Conservation (phyloP, 2,113 vertebrate genomes). For the Vidua macroura region DNA sequence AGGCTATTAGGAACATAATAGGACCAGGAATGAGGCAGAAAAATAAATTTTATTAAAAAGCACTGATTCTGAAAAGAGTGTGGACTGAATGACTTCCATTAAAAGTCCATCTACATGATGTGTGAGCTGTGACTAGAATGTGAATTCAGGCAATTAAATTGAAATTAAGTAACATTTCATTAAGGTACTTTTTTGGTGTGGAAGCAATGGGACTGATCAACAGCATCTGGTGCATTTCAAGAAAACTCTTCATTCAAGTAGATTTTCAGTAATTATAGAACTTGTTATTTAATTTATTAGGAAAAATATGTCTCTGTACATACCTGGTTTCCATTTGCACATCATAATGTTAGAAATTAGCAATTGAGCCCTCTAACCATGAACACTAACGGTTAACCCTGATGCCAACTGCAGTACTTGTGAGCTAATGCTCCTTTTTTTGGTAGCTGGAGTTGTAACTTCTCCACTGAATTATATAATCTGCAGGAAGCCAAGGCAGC, state of each 20-base stretch:
- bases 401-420: neutral
- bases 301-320: neutral
- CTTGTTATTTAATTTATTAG: neutral
- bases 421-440: neutral
- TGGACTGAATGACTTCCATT: neutral
- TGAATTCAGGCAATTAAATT: neutral
- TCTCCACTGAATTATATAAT: neutral
- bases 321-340: neutral
- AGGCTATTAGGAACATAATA: neutral
- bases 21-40: neutral
- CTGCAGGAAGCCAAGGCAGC: conserved; percentile 84
- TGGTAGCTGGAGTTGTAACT: neutral
- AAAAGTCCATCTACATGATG: neutral
- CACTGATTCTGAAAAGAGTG: neutral
- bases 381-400: neutral
- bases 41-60: neutral
- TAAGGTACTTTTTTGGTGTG: neutral
- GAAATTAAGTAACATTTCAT: neutral
- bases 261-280: neutral
- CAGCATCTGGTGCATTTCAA: neutral
- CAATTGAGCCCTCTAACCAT: neutral
- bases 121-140: neutral
- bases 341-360: neutral
- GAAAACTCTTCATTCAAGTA: neutral
- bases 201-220: neutral